Conservation (phyloP, 2,797 vertebrate species). For the Rhinophrynus dorsalis region DNA sequence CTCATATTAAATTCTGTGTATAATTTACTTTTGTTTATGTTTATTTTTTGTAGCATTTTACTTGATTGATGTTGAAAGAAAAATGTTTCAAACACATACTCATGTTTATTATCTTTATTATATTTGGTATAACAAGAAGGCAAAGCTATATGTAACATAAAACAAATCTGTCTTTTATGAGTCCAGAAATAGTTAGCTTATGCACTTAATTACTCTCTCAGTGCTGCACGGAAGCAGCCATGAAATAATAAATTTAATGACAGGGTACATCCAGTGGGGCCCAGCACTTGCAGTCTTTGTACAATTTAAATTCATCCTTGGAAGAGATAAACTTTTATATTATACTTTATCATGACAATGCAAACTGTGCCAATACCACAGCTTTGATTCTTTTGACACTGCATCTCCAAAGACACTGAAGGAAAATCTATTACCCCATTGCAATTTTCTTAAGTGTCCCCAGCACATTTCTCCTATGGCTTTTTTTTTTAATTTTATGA, state of each 20-base stretch:
- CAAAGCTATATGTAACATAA: not conserved
- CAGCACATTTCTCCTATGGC: constrained; percentile 89
- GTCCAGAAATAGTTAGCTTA: not conserved
- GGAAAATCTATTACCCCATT: constrained; percentile 79
- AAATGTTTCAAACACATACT: too few species aligned
- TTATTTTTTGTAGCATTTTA: too few species aligned
- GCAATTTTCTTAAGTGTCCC: constrained; percentile 92
- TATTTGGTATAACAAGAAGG: not conserved
- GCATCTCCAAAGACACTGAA: constrained; percentile 55
- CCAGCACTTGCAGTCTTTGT: not conserved
- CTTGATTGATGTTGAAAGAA: too few species aligned
- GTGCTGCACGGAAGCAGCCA: constrained; percentile 5
- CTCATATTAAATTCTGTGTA: too few species aligned
- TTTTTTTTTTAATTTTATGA: constrained; percentile 94
- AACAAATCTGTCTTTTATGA: not conserved
- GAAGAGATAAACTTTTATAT: constrained; percentile 20
- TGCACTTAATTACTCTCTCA: not conserved
- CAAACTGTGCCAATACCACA: constrained; percentile 57
- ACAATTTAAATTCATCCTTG: constrained; percentile 6
- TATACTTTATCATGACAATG: constrained; percentile 23
- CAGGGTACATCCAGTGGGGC: not conserved
- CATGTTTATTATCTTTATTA: too few species aligned
- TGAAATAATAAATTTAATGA: constrained; percentile 20
- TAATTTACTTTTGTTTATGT: too few species aligned
- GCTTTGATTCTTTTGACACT: constrained; percentile 65